Conservation (phyloP, 35 echinoderm and acorn worm species). For the Ptychodera flava region DNA sequence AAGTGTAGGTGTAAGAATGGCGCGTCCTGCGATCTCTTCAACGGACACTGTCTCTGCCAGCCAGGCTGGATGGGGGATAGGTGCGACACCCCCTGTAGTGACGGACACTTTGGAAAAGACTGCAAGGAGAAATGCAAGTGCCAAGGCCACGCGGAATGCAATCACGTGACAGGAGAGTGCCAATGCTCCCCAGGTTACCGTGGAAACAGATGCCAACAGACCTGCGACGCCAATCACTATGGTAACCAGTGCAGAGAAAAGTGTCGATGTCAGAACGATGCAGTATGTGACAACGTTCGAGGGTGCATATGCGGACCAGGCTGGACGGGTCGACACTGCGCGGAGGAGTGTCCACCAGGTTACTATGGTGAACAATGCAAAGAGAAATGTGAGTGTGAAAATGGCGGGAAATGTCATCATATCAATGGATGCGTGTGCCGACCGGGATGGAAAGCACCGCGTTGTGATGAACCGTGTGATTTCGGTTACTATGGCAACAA, state of each 20-base stretch:
- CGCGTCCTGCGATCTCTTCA: constrained; percentile 38
- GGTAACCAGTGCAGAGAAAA: constrained; percentile 22
- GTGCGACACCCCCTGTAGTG: constrained; percentile 42
- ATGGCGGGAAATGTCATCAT: constrained; percentile 7
- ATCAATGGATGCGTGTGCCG: constrained; percentile 5
- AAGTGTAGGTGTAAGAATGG: constrained; percentile 60
- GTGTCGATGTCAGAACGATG: constrained; percentile 47
- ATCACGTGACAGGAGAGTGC: background rate
- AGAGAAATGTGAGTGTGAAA: constrained; percentile 24
- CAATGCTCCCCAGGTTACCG: background rate
- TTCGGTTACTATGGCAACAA: too few species aligned
- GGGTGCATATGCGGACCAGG: background rate
- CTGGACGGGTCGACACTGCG: background rate
- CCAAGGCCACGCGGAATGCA: background rate
- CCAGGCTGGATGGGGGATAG: constrained; percentile 52
- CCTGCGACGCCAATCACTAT: constrained; percentile 17
- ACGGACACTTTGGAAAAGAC: constrained; percentile 45
- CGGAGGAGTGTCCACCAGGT: background rate
- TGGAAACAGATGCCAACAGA: background rate
- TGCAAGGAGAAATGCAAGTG: background rate
- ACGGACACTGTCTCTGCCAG: constrained; percentile 56
- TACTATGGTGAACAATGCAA: constrained; percentile 15
- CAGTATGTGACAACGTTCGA: background rate
- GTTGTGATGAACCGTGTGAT: too few species aligned
- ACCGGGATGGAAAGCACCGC: constrained; percentile 10